These are phyloP conservation scores for Crax fasciolata DNA, from an alignment of 2,797 vertebrate genomes.

Conservation along the genomic window DNA sequence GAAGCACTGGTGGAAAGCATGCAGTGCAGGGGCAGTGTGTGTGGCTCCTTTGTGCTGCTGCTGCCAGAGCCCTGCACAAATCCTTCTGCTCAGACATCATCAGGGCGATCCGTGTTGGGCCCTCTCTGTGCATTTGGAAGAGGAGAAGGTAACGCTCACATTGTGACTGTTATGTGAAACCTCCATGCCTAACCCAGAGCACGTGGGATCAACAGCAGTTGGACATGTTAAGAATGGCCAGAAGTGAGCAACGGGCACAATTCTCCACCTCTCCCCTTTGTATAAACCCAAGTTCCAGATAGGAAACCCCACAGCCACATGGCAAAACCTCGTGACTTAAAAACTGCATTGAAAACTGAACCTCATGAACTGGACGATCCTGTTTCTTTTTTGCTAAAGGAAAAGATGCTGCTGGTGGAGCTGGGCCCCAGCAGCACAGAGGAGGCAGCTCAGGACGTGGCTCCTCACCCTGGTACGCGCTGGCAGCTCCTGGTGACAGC, in stretches of 20 bases:
- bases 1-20: conserved; percentile 33
- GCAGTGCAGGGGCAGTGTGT: conserved; percentile 49
- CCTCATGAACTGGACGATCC: background rate
- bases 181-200: background rate
- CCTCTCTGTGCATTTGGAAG: background rate
- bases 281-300: background rate
- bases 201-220: fast-evolving
- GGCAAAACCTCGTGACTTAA: background rate
- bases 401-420: background rate
- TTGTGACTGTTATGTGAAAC: background rate
- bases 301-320: background rate
- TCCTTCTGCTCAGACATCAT: conserved; percentile 65
- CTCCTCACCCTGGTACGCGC: background rate
- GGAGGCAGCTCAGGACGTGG: background rate
- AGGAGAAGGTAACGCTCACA: background rate
- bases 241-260: background rate
- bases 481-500: background rate
- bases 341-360: background rate
- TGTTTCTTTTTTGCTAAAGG: background rate
- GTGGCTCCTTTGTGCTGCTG: conserved; percentile 53
- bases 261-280: background rate
- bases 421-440: background rate
- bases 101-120: background rate
- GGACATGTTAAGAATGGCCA: background rate
- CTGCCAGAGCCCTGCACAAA: conserved; percentile 39